Conservation (phyloP, 2,888 invertebrate genomes). For the Monopis laevigella region DNA sequence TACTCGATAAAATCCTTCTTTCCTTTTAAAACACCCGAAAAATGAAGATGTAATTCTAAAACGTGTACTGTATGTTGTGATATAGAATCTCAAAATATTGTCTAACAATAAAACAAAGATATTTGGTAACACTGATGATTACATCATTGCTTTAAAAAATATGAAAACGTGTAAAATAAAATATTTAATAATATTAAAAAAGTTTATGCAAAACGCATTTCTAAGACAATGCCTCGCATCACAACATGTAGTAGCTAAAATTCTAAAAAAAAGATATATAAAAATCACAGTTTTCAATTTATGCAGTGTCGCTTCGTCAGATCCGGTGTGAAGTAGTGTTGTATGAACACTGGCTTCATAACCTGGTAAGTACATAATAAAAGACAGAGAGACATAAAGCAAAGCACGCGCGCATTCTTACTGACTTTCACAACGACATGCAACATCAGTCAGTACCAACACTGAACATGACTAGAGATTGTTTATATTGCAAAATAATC, state of each 20-base stretch:
- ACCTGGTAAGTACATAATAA: slow-evolving; percentile 63
- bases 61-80: slow-evolving; percentile 48
- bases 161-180: not conserved
- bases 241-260: slow-evolving; percentile 61
- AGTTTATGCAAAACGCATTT: slow-evolving; percentile 28
- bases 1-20: slow-evolving; percentile 42
- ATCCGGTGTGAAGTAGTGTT: slow-evolving; percentile 53
- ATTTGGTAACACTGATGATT: slow-evolving; percentile 34
- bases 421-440: too few species aligned
- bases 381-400: slow-evolving; percentile 60
- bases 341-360: slow-evolving; percentile 40
- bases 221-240: slow-evolving; percentile 41
- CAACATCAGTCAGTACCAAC: too few species aligned
- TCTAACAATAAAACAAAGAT: slow-evolving; percentile 30
- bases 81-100: slow-evolving; percentile 26
- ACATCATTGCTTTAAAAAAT: slow-evolving; percentile 18
- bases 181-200: slow-evolving; percentile 26
- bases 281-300: slow-evolving; percentile 66
- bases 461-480: too few species aligned
- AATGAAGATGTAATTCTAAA: slow-evolving; percentile 24
- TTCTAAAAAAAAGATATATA: slow-evolving; percentile 58
- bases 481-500: too few species aligned
- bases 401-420: slow-evolving; percentile 48
- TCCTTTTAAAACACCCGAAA: slow-evolving; percentile 46
- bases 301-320: slow-evolving; percentile 65